Percentiles rank a stretch among this genome's conserved stretches.
These are phyloP conservation scores for Syngnathoides biaculeatus DNA, from an alignment of 2,113 vertebrate species.

Conservation along the genomic window DNA sequence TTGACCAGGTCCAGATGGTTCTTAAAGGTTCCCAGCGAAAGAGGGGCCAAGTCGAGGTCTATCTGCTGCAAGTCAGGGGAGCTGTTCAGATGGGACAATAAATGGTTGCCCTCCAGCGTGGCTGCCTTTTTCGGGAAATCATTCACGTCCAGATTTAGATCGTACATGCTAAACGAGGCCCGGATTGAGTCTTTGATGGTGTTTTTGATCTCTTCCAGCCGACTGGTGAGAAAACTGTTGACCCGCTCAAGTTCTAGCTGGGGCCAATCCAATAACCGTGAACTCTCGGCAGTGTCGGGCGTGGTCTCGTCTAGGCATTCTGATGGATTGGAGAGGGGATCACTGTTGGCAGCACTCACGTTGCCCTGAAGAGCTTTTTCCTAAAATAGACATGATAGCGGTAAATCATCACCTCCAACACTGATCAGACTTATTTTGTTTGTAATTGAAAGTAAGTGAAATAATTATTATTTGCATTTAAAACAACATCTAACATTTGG, in stretches of 20 bases:
- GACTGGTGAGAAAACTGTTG: constrained; percentile 95
- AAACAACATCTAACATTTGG: background rate
- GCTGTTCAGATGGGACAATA: constrained; percentile 87
- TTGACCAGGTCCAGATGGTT: constrained; percentile 80
- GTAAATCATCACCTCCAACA: background rate
- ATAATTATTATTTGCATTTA: background rate
- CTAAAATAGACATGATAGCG: constrained; percentile 48
- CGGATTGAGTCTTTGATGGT: constrained; percentile 96
- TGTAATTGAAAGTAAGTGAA: background rate
- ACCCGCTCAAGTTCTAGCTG: constrained; percentile 91
- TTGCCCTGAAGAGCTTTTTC: constrained; percentile 87
- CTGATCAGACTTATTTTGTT: background rate
- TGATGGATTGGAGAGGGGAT: constrained; percentile 56
- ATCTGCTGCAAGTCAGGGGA: constrained; percentile 90
- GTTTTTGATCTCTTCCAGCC: constrained; percentile 96
- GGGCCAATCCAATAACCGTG: constrained; percentile 89
- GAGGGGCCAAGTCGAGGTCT: constrained; percentile 90
- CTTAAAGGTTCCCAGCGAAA: constrained; percentile 85
- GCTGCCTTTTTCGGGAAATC: constrained; percentile 92
- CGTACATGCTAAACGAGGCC: constrained; percentile 91
- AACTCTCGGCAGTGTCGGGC: constrained; percentile 67
- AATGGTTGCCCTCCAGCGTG: constrained; percentile 84
- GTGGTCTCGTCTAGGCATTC: constrained; percentile 62
- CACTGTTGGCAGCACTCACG: constrained; percentile 60
- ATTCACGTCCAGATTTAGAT: constrained; percentile 91